phyloP scores from a whole-genome alignment of 2,888 invertebrate genomes.

The Cryptocephalus primarius region DNA sequence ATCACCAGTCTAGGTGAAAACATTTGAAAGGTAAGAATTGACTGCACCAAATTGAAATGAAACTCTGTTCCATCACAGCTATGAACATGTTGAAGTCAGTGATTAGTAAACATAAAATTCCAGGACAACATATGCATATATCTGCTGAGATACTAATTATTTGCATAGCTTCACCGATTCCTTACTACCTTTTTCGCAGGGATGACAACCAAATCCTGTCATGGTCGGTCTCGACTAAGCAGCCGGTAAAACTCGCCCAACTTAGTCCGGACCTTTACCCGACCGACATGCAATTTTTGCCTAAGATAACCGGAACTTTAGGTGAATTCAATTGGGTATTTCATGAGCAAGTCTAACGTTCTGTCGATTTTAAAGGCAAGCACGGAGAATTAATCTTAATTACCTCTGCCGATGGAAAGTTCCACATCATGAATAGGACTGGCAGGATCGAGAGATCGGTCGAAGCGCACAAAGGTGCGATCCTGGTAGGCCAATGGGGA shows the following conservation, averaged over 20 bases:
- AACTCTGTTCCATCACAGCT: too few species aligned
- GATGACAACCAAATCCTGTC: slow-evolving; percentile 84
- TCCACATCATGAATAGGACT: slow-evolving; percentile 69
- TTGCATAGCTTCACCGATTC: too few species aligned
- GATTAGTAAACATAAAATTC: too few species aligned
- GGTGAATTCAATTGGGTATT: slow-evolving; percentile 8
- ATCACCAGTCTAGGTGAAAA: too few species aligned
- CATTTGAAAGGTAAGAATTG: too few species aligned
- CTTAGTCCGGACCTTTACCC: slow-evolving; percentile 78
- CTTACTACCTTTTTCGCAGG: slow-evolving; percentile 38
- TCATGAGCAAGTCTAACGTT: not conserved
- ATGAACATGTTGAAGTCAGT: too few species aligned
- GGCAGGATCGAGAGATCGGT: slow-evolving; percentile 89
- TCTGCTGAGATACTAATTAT: too few species aligned
- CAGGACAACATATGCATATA: too few species aligned
- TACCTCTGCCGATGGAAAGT: slow-evolving; percentile 82
- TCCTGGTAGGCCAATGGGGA: slow-evolving; percentile 85
- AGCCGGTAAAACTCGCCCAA: slow-evolving; percentile 64
- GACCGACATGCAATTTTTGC: slow-evolving; percentile 83
- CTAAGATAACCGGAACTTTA: slow-evolving; percentile 46
- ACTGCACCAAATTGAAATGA: too few species aligned
- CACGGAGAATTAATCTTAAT: slow-evolving; percentile 74
- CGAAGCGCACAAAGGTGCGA: slow-evolving; percentile 88
- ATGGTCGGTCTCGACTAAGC: slow-evolving; percentile 77
- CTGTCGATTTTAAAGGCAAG: slow-evolving; percentile 25